Conservation (phyloP, 1,140 invertebrate species). For the Penaeus japonicus region DNA sequence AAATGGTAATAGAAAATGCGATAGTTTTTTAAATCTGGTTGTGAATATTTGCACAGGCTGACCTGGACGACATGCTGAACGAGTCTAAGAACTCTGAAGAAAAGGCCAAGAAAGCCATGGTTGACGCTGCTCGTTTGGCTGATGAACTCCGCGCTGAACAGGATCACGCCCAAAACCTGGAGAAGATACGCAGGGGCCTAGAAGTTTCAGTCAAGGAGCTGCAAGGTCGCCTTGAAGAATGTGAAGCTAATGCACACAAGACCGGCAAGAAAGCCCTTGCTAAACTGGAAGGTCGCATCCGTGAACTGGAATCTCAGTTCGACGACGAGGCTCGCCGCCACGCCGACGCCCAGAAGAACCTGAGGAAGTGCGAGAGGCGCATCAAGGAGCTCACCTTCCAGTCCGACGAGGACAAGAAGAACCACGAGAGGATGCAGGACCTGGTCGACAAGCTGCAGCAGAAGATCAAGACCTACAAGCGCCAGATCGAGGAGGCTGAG, state of each 20-base stretch:
- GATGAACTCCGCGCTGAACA: not conserved
- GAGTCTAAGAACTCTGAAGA: not conserved
- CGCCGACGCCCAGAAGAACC: conserved; percentile 67
- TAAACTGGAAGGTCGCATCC: conserved; percentile 66
- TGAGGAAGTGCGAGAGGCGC: conserved; percentile 1
- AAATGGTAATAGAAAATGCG: too few relatives aligned
- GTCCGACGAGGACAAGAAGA: conserved; percentile 69
- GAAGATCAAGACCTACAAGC: conserved; percentile 1
- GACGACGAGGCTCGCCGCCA: conserved; percentile 92
- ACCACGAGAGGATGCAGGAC: conserved; percentile 68
- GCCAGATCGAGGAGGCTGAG: not conserved
- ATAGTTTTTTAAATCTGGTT: too few relatives aligned
- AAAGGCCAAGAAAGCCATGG: conserved; percentile 17
- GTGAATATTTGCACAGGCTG: not conserved
- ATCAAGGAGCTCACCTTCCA: conserved; percentile 65
- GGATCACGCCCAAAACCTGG: not conserved
- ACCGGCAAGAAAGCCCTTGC: conserved; percentile 70
- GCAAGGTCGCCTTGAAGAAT: conserved; percentile 69
- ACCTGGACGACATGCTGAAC: not conserved
- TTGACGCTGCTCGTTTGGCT: conserved; percentile 14
- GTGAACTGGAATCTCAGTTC: conserved; percentile 68
- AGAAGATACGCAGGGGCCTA: not conserved
- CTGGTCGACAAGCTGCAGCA: conserved; percentile 63
- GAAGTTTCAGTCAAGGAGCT: conserved; percentile 63
- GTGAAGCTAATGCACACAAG: conserved; percentile 68